Percentiles rank a stretch among this genome's conserved stretches.
These are phyloP conservation scores for Fragum sueziense DNA, from an alignment of 2,888 invertebrate species.

Conservation along the genomic window DNA sequence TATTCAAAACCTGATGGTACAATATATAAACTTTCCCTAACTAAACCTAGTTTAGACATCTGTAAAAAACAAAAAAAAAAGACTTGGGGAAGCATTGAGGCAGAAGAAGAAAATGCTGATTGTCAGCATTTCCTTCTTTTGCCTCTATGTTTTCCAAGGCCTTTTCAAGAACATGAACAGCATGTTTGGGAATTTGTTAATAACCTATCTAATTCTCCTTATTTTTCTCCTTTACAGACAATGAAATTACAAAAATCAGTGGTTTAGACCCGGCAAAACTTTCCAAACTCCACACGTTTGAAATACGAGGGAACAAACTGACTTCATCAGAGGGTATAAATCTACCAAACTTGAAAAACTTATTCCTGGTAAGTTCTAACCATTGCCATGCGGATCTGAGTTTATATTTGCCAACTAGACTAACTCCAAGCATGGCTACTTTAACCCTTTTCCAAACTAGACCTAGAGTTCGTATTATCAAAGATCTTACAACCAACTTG, in stretches of 20 bases:
- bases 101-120: not conserved
- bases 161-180: not conserved
- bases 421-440: not conserved
- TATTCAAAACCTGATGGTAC: no score
- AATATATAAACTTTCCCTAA: no score
- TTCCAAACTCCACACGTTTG: slow-evolving; percentile 79
- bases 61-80: no score
- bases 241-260: slow-evolving; percentile 75
- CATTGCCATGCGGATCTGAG: not conserved
- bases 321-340: slow-evolving; percentile 78
- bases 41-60: no score
- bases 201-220: not conserved
- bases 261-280: slow-evolving; percentile 76
- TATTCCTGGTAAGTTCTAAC: slow-evolving; percentile 77
- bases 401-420: not conserved
- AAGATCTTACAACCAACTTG: no score
- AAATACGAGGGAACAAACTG: slow-evolving; percentile 80
- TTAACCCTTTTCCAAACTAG: not conserved
- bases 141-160: not conserved
- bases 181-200: not conserved
- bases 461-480: no score
- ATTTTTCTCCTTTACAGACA: slow-evolving; percentile 70
- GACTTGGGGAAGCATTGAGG: not conserved
- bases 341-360: slow-evolving; percentile 80
- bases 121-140: not conserved